phyloP scores from a whole-genome alignment of 2,113 vertebrate genomes.

The Salvelinus alpinus region DNA sequence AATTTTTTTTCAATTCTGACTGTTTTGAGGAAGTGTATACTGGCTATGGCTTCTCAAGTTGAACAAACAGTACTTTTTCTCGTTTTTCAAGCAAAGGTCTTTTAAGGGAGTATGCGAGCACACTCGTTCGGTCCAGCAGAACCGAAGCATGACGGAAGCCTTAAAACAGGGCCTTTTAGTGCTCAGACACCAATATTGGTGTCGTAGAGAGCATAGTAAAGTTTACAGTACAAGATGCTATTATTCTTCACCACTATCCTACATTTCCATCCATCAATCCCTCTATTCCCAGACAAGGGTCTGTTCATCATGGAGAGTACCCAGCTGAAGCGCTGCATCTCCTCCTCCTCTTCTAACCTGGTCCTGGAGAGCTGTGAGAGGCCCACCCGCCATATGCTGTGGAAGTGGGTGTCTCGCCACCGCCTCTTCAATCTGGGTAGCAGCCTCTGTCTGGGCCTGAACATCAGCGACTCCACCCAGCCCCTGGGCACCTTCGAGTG shows the following conservation, averaged over 20 bases:
- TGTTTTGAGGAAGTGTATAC: too few species aligned
- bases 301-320: conserved; percentile 86
- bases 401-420: conserved; percentile 91
- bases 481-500: conserved; percentile 81
- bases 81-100: too few species aligned
- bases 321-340: conserved; percentile 76
- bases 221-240: not conserved
- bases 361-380: conserved; percentile 78
- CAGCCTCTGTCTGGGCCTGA: conserved; percentile 84
- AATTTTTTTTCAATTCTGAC: too few species aligned
- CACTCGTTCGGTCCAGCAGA: too few species aligned
- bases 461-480: conserved; percentile 70
- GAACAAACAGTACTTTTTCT: too few species aligned
- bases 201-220: too few species aligned
- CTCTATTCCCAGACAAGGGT: conserved; percentile 76
- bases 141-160: too few species aligned
- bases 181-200: too few species aligned
- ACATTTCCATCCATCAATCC: not conserved
- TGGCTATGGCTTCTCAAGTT: too few species aligned
- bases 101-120: too few species aligned
- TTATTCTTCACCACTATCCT: not conserved
- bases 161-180: too few species aligned
- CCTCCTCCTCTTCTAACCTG: conserved; percentile 63
- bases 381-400: conserved; percentile 80
- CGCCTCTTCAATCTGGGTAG: conserved; percentile 85